Conservation (phyloP, 2,888 invertebrate genomes). For the Drosophila aldrichi region DNA sequence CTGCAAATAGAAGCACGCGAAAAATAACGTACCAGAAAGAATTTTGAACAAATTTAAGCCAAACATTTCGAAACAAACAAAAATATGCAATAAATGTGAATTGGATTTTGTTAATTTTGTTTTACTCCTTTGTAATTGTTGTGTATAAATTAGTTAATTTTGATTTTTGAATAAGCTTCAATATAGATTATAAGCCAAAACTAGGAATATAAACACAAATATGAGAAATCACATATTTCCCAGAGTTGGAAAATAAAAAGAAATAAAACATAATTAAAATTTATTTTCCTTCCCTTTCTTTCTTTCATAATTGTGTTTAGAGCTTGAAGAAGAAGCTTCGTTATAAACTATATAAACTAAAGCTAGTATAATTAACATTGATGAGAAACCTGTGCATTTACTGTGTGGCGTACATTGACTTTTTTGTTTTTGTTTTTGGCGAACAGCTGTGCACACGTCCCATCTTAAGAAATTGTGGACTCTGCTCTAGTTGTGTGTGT, state of each 20-base stretch:
- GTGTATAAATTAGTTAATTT: conserved; percentile 26
- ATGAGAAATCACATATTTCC: conserved; percentile 17
- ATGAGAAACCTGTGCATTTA: conserved; percentile 63
- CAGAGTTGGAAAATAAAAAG: conserved; percentile 22
- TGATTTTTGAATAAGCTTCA: conserved; percentile 47
- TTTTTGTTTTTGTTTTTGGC: conserved; percentile 16
- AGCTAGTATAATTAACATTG: conserved; percentile 27
- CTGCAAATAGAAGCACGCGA: conserved; percentile 80
- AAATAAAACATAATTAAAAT: conserved; percentile 33
- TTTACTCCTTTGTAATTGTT: conserved; percentile 6
- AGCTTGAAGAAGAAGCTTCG: conserved; percentile 52
- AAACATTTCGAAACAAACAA: conserved; percentile 40
- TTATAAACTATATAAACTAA: conserved; percentile 24
- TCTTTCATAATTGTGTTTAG: conserved; percentile 18
- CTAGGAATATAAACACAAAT: conserved; percentile 1
- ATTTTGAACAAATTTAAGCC: conserved; percentile 27
- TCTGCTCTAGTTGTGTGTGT: conserved; percentile 31
- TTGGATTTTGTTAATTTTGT: conserved; percentile 1
- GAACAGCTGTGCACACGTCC: conserved; percentile 50
- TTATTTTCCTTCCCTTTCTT: conserved; percentile 2
- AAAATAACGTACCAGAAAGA: conserved; percentile 45
- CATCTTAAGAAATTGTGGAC: conserved; percentile 38
- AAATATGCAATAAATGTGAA: conserved; percentile 27
- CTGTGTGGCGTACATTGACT: conserved; percentile 15
- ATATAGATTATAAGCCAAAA: conserved; percentile 17